A percentile compares a stretch with the other conserved stretches of the same genome.
Conservation (phyloP, 2,797 vertebrate genomes). For the Onychomys leucogaster region DNA sequence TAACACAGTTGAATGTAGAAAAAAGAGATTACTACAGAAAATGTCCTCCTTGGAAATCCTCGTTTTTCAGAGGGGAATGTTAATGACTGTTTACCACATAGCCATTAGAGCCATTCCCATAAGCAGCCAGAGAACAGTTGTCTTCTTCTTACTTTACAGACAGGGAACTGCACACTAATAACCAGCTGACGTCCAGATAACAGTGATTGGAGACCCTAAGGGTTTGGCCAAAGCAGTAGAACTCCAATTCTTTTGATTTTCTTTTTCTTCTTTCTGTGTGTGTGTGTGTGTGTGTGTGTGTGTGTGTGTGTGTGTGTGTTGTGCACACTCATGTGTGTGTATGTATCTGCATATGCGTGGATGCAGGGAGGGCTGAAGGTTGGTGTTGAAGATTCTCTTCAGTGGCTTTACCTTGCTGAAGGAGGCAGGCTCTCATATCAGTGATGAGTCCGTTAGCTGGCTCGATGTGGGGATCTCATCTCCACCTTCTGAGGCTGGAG, state of each 20-base stretch:
- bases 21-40: slow-evolving; percentile 28
- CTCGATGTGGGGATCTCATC: background rate
- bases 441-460: background rate
- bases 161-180: background rate
- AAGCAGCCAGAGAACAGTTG: background rate
- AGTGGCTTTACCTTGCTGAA: background rate
- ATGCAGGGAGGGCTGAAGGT: too few relatives aligned
- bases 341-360: background rate
- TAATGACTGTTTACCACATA: slow-evolving; percentile 10
- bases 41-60: slow-evolving; percentile 24
- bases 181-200: slow-evolving; percentile 48
- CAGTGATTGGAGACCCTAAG: background rate
- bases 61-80: background rate
- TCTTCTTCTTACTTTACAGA: background rate
- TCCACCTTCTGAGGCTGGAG: background rate
- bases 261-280: background rate
- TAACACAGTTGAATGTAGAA: background rate
- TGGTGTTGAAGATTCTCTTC: background rate
- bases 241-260: background rate
- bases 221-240: background rate
- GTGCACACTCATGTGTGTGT: background rate
- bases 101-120: background rate
- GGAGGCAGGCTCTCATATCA: background rate
- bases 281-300: too few relatives aligned
- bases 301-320: background rate